These are phyloP conservation scores for Clivina fossor DNA, from an alignment of 2,888 invertebrate genomes.

Conservation along the genomic window DNA sequence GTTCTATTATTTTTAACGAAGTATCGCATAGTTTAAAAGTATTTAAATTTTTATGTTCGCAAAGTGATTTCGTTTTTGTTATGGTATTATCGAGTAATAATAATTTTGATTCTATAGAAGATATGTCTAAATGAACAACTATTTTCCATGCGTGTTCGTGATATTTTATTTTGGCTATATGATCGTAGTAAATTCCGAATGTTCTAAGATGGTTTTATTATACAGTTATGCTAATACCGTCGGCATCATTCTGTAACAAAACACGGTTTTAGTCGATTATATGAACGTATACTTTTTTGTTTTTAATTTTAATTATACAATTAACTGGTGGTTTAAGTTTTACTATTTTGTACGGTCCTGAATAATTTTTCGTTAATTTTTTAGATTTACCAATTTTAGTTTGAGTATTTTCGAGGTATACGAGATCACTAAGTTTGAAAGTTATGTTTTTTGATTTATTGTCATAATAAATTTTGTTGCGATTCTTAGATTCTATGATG, in stretches of 20 bases:
- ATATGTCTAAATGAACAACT: conserved; percentile 29
- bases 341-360: conserved; percentile 36
- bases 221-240: not conserved
- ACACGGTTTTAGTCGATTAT: conserved; percentile 31
- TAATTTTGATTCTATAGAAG: conserved; percentile 7
- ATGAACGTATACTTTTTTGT: conserved; percentile 32
- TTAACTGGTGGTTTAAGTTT: conserved; percentile 32
- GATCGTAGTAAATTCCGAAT: conserved; percentile 33
- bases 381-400: conserved; percentile 20
- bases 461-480: conserved; percentile 38
- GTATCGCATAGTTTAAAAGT: not conserved
- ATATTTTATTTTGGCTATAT: conserved; percentile 25
- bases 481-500: conserved; percentile 36
- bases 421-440: conserved; percentile 35
- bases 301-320: conserved; percentile 30
- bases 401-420: conserved; percentile 32
- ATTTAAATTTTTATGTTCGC: not conserved
- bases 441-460: conserved; percentile 30
- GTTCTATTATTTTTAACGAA: not conserved
- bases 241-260: conserved; percentile 1
- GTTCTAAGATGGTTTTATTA: conserved; percentile 8
- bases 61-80: not conserved
- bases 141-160: conserved; percentile 26
- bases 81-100: conserved; percentile 9
- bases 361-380: conserved; percentile 31